Evolutionary conservation across 2,797 vertebrate species (phyloP).

Genomic region (Argentina silus): DNA sequence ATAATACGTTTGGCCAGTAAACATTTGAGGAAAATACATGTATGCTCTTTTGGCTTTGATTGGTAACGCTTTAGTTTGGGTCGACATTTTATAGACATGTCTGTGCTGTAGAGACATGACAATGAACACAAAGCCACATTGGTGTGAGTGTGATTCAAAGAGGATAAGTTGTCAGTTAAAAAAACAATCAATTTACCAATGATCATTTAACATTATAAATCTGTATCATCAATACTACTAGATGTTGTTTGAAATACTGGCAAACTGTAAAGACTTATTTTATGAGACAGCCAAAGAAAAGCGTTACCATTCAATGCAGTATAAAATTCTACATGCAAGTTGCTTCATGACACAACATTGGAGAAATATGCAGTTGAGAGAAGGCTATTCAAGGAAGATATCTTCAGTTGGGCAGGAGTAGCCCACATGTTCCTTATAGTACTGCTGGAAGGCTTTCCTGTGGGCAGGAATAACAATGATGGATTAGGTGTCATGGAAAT

Average conservation of each 20-base stretch:
- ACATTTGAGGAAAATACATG: not conserved
- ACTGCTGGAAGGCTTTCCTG: constrained; percentile 96
- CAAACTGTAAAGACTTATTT: not conserved
- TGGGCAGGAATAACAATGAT: constrained; percentile 3
- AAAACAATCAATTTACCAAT: not conserved
- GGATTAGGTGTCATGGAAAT: not conserved
- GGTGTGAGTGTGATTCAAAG: not conserved
- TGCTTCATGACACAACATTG: constrained; percentile 60
- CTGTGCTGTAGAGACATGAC: not conserved
- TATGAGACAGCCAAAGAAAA: not conserved
- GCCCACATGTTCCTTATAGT: constrained; percentile 95
- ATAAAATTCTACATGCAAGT: constrained; percentile 75
- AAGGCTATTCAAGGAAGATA: constrained; percentile 94
- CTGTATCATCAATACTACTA: not conserved
- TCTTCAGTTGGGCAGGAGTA: constrained; percentile 98
- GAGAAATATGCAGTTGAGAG: constrained; percentile 44
- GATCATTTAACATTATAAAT: not conserved
- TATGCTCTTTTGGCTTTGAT: not conserved
- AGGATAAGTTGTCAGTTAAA: no score
- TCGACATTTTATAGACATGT: not conserved
- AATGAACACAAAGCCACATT: not conserved
- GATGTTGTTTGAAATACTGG: not conserved
- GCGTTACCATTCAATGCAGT: constrained; percentile 45
- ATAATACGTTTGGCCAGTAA: not conserved
- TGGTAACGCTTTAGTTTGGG: not conserved